Conservation (phyloP, 2,888 invertebrate species). For the Oscheius sp. region DNA sequence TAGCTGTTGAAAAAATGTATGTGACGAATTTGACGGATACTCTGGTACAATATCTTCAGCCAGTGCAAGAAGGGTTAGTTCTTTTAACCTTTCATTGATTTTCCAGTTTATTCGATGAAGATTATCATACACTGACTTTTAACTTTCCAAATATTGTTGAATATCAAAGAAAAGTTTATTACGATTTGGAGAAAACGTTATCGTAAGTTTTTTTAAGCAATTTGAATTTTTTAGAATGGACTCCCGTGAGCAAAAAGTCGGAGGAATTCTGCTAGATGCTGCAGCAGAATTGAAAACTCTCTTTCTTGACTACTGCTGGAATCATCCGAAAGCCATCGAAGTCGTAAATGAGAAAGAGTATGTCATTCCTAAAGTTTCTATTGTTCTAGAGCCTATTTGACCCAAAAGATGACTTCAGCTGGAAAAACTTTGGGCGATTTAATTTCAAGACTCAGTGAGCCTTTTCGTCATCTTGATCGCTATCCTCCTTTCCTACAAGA, state of each 20-base stretch:
- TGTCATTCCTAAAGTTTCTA: not conserved
- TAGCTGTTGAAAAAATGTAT: constrained; percentile 44
- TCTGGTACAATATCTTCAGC: not conserved
- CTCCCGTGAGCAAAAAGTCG: constrained; percentile 81
- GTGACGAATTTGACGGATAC: constrained; percentile 45
- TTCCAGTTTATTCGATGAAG: constrained; percentile 39
- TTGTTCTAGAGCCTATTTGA: not conserved
- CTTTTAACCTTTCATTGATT: not conserved
- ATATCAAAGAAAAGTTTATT: constrained; percentile 83
- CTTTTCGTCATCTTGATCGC: constrained; percentile 91
- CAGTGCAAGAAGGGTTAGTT: constrained; percentile 15
- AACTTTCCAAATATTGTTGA: constrained; percentile 88
- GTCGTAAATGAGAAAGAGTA: constrained; percentile 91
- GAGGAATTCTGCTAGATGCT: constrained; percentile 85
- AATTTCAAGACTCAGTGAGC: constrained; percentile 91
- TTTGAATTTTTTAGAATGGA: constrained; percentile 4
- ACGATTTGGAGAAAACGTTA: constrained; percentile 31
- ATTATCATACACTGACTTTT: constrained; percentile 84
- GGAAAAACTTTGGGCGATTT: constrained; percentile 88
- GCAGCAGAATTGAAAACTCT: constrained; percentile 78
- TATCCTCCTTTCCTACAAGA: constrained; percentile 88
- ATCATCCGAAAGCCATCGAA: constrained; percentile 92
- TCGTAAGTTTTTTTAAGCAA: constrained; percentile 2
- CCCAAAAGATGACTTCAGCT: constrained; percentile 72
- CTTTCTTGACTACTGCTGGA: constrained; percentile 87